A percentile compares a stretch with the other conserved stretches of the same genome.
Evolutionary conservation across 1,140 invertebrate genomes (phyloP).

Genomic region (Microplitis mediator): DNA sequence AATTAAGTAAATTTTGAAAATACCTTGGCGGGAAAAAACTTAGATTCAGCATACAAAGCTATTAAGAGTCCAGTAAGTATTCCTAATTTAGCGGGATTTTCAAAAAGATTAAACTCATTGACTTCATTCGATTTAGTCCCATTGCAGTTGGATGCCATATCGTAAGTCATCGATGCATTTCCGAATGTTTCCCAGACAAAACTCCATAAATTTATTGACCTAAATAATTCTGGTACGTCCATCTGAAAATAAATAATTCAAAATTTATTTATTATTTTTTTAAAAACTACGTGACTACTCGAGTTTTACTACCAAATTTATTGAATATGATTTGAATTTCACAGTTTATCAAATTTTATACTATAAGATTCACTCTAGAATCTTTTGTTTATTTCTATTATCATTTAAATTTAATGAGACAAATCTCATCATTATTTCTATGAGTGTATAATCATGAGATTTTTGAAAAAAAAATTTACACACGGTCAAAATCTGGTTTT

Average conservation of each 20-base stretch:
- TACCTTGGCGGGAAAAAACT: slow-evolving; percentile 28
- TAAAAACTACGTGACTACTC: no score
- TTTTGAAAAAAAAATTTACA: no score
- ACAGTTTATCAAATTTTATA: no score
- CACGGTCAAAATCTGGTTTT: no score
- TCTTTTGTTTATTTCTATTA: no score
- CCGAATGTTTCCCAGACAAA: slow-evolving; percentile 30
- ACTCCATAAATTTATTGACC: slow-evolving; percentile 22
- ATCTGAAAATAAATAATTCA: slow-evolving; percentile 15
- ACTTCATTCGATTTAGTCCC: slow-evolving; percentile 18
- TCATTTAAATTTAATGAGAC: no score
- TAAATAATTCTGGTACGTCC: slow-evolving; percentile 4
- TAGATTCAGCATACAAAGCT: slow-evolving; percentile 26
- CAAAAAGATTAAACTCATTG: slow-evolving; percentile 5
- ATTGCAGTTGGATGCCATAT: neutral
- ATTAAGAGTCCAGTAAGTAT: slow-evolving; percentile 30
- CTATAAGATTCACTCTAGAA: no score
- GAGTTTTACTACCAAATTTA: no score
- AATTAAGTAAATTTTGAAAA: neutral
- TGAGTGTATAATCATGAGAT: no score
- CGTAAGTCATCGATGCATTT: slow-evolving; percentile 30
- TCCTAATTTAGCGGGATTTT: slow-evolving; percentile 33
- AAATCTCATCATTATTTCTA: no score
- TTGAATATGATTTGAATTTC: no score
- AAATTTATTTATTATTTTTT: neutral